Conservation (phyloP, 2,113 vertebrate species). For the Aythya baeri region DNA sequence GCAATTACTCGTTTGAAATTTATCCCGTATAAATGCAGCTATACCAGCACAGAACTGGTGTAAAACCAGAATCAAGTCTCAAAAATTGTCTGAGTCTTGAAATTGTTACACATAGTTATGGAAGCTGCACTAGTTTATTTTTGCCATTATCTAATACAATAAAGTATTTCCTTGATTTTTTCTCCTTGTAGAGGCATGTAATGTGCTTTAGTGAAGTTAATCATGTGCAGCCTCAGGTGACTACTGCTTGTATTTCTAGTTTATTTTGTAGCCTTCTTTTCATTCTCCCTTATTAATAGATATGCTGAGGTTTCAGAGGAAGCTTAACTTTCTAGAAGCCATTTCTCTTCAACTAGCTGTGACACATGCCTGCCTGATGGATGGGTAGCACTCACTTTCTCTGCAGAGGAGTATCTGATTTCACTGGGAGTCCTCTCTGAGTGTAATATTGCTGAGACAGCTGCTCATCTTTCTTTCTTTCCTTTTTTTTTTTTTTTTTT, state of each 20-base stretch:
- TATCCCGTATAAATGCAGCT: slow-evolving; percentile 21
- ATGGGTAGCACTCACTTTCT: slow-evolving; percentile 33
- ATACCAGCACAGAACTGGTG: not conserved
- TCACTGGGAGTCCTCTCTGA: slow-evolving; percentile 56
- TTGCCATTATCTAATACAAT: slow-evolving; percentile 4
- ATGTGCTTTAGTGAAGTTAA: slow-evolving; percentile 25
- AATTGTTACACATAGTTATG: not conserved
- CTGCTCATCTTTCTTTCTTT: slow-evolving; percentile 48
- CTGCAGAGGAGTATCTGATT: slow-evolving; percentile 64
- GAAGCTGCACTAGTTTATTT: slow-evolving; percentile 2
- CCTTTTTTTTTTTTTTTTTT: not conserved
- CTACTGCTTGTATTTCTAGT: slow-evolving; percentile 52
- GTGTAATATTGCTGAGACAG: slow-evolving; percentile 65
- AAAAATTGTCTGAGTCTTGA: not conserved
- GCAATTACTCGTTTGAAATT: slow-evolving; percentile 14
- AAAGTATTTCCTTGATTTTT: slow-evolving; percentile 45
- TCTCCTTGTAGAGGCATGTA: slow-evolving; percentile 42
- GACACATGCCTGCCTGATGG: slow-evolving; percentile 64
- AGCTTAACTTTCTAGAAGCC: slow-evolving; percentile 68
- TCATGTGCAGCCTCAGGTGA: slow-evolving; percentile 64
- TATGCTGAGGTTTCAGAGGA: slow-evolving; percentile 61
- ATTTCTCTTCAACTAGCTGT: slow-evolving; percentile 59
- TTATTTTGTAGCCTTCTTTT: slow-evolving; percentile 63
- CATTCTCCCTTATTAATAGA: slow-evolving; percentile 71
- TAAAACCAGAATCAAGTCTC: slow-evolving; percentile 6